phyloP scores from a whole-genome alignment of 1,140 invertebrate species.

The Dufourea novaeangliae region DNA sequence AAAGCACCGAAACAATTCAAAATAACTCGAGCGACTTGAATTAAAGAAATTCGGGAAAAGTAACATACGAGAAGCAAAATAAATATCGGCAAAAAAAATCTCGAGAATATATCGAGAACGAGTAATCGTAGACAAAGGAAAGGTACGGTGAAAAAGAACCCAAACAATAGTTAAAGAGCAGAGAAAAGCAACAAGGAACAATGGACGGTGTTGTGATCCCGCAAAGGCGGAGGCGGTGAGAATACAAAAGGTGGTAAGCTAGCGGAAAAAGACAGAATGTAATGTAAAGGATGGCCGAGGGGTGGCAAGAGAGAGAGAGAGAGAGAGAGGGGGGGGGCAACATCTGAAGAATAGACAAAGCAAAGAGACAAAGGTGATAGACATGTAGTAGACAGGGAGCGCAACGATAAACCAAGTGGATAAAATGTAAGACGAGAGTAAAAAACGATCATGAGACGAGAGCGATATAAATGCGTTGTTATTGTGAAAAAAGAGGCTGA shows the following conservation, averaged over 20 bases:
- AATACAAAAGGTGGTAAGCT: too few species aligned
- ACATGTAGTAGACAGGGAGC: not conserved
- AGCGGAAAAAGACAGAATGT: too few species aligned
- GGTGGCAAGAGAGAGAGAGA: not conserved
- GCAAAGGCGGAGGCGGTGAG: too few species aligned
- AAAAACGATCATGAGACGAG: constrained; percentile 9
- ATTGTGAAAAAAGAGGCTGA: not conserved
- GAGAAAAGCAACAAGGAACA: too few species aligned
- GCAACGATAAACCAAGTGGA: not conserved
- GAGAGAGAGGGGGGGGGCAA: not conserved
- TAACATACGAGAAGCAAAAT: not conserved
- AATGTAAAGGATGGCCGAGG: too few species aligned
- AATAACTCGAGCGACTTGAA: not conserved
- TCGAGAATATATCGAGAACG: not conserved
- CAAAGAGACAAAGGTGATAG: not conserved
- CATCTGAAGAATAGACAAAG: not conserved
- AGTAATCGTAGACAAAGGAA: not conserved
- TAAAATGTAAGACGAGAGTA: too few species aligned
- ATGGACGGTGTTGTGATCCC: too few species aligned
- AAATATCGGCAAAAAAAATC: not conserved
- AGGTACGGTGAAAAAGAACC: not conserved
- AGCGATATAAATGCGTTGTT: not conserved
- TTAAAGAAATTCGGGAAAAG: not conserved
- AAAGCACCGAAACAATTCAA: not conserved
- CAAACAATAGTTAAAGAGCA: too few species aligned